Evolutionary conservation across 35 echinoderm and acorn worm genomes (phyloP), one percentile per base, ranked within the genome.

Genomic region (Apostichopus japonicus): DNA sequence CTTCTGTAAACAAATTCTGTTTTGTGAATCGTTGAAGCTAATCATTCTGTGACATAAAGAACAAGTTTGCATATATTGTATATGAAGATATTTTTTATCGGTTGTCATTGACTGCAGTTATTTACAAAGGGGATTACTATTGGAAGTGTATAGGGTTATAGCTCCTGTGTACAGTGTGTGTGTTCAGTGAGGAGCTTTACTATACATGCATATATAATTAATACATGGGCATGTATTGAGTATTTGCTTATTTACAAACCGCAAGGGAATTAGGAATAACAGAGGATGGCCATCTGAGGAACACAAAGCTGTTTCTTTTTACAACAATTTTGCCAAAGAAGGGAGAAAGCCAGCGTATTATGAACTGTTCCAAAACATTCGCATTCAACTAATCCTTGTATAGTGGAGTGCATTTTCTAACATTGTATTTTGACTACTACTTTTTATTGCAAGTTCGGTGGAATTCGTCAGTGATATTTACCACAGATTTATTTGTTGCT

Each of bases 1-100:
- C 79, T 15, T 54, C 33, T 52, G 79, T 54, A 83, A 83, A 83
- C 54, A 83, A 67, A 55, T 52, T 52, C 54, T 83, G 24, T 11
- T 52, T 83, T 83, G 79, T 53, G 24, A 54, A 17, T 55, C 54
- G 79, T 16, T 83, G 33, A 83, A 83, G 79, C 79, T 83, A 53
- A 54, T 55, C 44, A 67, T 67, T 67, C 5, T 67, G 63, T 67
- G 27, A 33, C 27, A 33, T 33, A 33, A 33, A 33, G 0, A 67
- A 67, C 63, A 19, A 67, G 63, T 11, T 67, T 67, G 63, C 11
- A 67, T 10, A 67, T 67, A 67, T 67, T 67, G 63, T 19, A 9
- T 67, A 65, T 65, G 19, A 15, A 67, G 63, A 19, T 15, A 67
- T 67, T 67, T 67, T 67, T 11, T 11, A 19, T 11, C 11, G 62